Evolutionary conservation across 2,888 invertebrate genomes (phyloP), one percentile per base, ranked within the genome.

Genomic region (Crepidodera aurea): DNA sequence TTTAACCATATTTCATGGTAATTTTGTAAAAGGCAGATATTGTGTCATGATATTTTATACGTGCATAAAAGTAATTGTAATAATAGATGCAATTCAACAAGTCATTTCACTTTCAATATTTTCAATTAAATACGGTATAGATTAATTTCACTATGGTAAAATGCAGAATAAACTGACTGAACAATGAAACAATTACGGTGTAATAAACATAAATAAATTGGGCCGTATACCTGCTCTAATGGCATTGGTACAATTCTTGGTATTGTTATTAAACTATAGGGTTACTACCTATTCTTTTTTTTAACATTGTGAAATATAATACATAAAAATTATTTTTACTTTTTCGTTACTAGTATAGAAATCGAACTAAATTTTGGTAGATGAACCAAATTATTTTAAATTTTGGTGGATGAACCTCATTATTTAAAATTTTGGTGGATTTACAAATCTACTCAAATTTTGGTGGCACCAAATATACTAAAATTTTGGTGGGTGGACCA

Each of bases 21-120:
- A 53, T 53, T 53, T 53, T 40, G 53, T 25, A 53, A 53, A 53
- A 53, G 37, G 53, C 39, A 51, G 37, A 51, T 51, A 51, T 51
- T 51, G 34, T 51, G 37, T 15, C 34, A 22, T 12, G 51, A 22
- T 22, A 51, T 37, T 22, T 22, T 37, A 51, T 22, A 25, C 27
- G 25, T 22, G 34, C 29, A 48, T 27, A 48, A 48, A n/a, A 27
- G 29, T 27, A 16, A 48, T 29, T 22, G 48, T 40, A 40, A 40
- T 40, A 18, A 29, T 50, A 29, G 29, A 29, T 29, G 15, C 50
- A 50, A 50, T 50, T 50, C 29, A 50, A 50, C 10, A 7, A 29
- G 29, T 50, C 27, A 50, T 50, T 50, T 50, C 27, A 50, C 50
- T 50, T 50, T 50, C 32, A 29, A 10, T 32, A 32, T 50, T 29